Evolutionary conservation across 2,113 vertebrate species (phyloP).

Genomic region (Aix galericulata): DNA sequence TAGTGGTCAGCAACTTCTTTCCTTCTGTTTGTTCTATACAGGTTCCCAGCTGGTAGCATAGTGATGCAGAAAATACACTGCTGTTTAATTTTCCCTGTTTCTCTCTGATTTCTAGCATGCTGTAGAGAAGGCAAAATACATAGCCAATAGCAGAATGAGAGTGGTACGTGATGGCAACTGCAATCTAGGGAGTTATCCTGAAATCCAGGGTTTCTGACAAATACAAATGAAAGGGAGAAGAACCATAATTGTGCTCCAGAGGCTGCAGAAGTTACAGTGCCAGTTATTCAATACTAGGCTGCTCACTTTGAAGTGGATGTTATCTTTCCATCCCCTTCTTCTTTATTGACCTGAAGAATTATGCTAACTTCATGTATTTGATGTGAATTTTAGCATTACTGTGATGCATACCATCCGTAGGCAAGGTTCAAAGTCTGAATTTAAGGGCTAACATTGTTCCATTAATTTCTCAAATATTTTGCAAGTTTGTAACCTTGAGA

Average conservation of each 20-base stretch:
- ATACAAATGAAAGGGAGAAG: accelerated
- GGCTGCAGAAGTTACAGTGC: neutral
- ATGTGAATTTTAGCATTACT: neutral
- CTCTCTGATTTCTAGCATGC: neutral
- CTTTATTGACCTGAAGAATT: neutral
- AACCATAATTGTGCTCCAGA: neutral
- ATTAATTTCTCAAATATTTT: neutral
- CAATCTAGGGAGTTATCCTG: neutral
- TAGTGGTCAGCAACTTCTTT: neutral
- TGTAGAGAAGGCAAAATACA: neutral
- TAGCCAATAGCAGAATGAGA: neutral
- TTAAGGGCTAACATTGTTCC: neutral
- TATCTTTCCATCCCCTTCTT: neutral
- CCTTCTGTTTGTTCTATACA: neutral
- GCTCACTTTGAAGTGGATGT: neutral
- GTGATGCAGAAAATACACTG: neutral
- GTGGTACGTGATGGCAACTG: neutral
- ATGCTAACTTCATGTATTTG: neutral
- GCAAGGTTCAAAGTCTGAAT: neutral
- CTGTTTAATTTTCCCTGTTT: neutral
- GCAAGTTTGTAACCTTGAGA: neutral
- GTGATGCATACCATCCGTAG: neutral
- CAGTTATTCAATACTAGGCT: neutral
- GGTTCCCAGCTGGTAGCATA: neutral
- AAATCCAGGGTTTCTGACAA: neutral